A percentile compares a stretch with the other conserved stretches of the same genome.
phyloP scores from a whole-genome alignment of 2,797 vertebrate genomes.

The Eutrigla gurnardus region DNA sequence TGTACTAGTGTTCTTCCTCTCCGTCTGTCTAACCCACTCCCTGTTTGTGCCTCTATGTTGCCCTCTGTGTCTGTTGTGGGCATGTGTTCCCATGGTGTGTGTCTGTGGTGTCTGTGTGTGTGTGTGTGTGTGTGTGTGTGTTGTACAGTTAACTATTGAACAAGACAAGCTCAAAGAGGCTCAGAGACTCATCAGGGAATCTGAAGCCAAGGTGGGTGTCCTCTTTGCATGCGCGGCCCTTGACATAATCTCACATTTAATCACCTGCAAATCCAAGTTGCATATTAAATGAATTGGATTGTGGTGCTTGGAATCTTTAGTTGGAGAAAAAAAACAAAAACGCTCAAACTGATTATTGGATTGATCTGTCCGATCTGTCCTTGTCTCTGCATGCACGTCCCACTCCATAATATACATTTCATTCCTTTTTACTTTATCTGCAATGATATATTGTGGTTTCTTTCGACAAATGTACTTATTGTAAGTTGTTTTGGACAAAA shows the following conservation, averaged over 20 bases:
- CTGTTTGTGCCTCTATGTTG: slow-evolving; percentile 71
- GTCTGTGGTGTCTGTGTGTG: slow-evolving; percentile 43
- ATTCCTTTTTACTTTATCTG: not conserved
- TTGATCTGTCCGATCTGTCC: not conserved
- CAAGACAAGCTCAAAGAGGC: slow-evolving; percentile 84
- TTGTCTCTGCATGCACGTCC: slow-evolving; percentile 21
- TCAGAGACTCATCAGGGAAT: slow-evolving; percentile 83
- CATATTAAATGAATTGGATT: not conserved
- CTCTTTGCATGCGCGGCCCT: slow-evolving; percentile 61
- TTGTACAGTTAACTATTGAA: slow-evolving; percentile 85
- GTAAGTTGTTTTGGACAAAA: no score
- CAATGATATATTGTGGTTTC: no score
- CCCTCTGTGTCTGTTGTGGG: slow-evolving; percentile 59
- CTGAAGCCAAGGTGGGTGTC: slow-evolving; percentile 86
- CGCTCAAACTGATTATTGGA: slow-evolving; percentile 12
- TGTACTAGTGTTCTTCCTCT: slow-evolving; percentile 59
- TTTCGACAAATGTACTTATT: no score
- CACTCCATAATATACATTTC: not conserved
- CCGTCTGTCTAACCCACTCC: slow-evolving; percentile 65
- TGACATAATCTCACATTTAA: slow-evolving; percentile 32
- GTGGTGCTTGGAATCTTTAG: slow-evolving; percentile 12
- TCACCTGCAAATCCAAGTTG: slow-evolving; percentile 33
- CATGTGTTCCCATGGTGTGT: slow-evolving; percentile 48
- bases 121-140: slow-evolving; percentile 34
- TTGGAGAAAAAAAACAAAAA: not conserved